A percentile compares a stretch with the other conserved stretches of the same genome.
Conservation (phyloP, 2,113 vertebrate genomes). For the Coreoperca whiteheadi region DNA sequence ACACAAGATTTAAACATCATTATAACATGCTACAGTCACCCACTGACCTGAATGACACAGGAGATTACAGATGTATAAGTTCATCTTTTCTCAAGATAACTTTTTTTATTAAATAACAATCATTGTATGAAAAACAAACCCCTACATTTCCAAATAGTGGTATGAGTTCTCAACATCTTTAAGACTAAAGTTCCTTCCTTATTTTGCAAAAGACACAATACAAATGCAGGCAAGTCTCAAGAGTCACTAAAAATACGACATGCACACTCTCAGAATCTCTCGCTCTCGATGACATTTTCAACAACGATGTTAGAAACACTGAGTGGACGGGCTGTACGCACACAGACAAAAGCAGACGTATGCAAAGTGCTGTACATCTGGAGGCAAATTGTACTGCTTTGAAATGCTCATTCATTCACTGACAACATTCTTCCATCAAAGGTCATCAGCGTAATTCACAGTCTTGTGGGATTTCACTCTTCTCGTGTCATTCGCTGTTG, state of each 20-base stretch:
- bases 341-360: conserved; percentile 3
- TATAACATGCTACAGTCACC: conserved; percentile 8
- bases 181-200: conserved; percentile 52
- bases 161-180: conserved; percentile 45
- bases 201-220: conserved; percentile 65
- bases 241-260: conserved; percentile 56
- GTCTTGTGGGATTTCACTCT: conserved; percentile 35
- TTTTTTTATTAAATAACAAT: conserved; percentile 80
- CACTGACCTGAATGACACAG: neutral
- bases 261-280: conserved; percentile 40
- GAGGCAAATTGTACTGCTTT: conserved; percentile 24
- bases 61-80: neutral
- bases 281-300: conserved; percentile 6
- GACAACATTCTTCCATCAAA: conserved; percentile 35
- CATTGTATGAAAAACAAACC: conserved; percentile 60
- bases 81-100: conserved; percentile 27
- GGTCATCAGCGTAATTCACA: conserved; percentile 50
- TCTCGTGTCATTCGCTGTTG: conserved; percentile 24
- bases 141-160: conserved; percentile 45
- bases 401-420: conserved; percentile 26
- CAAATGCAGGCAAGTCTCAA: conserved; percentile 63
- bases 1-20: conserved; percentile 21
- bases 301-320: neutral
- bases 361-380: conserved; percentile 27
- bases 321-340: neutral